Evolutionary conservation across 2,797 vertebrate genomes (phyloP).

Genomic region (Enteromius unitaeniatus): DNA sequence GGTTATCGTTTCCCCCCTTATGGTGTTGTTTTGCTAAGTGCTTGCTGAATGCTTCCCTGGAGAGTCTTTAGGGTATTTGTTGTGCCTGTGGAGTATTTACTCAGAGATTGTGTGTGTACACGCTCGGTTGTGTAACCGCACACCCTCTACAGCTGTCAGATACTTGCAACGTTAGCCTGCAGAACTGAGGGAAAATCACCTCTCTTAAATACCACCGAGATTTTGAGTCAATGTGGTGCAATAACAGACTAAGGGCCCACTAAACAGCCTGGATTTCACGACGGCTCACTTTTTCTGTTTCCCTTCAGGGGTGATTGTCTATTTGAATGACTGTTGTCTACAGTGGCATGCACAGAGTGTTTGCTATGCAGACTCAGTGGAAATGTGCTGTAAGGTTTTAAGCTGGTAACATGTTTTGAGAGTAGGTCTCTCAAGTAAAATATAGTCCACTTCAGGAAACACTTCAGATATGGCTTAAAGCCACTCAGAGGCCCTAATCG

Average conservation of each 20-base stretch:
- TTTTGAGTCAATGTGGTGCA: conserved; percentile 60
- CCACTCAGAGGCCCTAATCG: neutral
- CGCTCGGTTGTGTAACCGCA: conserved; percentile 51
- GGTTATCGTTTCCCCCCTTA: conserved; percentile 28
- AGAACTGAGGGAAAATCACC: conserved; percentile 61
- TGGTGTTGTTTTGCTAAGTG: conserved; percentile 45
- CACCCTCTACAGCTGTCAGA: conserved; percentile 56
- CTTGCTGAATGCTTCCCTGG: conserved; percentile 30
- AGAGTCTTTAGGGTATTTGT: conserved; percentile 53
- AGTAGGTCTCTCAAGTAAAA: conserved; percentile 3
- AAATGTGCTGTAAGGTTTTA: neutral
- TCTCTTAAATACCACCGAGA: conserved; percentile 64
- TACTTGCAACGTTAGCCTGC: conserved; percentile 34
- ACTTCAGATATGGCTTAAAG: conserved; percentile 24
- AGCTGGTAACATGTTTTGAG: conserved; percentile 24
- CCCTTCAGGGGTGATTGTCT: conserved; percentile 40
- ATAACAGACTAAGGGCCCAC: conserved; percentile 36
- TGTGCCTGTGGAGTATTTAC: conserved; percentile 57
- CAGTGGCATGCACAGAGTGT: conserved; percentile 16
- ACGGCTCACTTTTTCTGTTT: conserved; percentile 14
- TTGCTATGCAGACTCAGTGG: conserved; percentile 18
- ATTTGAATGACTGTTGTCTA: conserved; percentile 51
- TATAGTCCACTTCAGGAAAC: conserved; percentile 23
- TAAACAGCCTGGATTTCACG: neutral
- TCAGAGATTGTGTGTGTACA: conserved; percentile 48